Percentiles rank a stretch among this genome's conserved stretches.
Conservation (phyloP, 2,113 vertebrate species). For the Paradoxurus hermaphroditus region DNA sequence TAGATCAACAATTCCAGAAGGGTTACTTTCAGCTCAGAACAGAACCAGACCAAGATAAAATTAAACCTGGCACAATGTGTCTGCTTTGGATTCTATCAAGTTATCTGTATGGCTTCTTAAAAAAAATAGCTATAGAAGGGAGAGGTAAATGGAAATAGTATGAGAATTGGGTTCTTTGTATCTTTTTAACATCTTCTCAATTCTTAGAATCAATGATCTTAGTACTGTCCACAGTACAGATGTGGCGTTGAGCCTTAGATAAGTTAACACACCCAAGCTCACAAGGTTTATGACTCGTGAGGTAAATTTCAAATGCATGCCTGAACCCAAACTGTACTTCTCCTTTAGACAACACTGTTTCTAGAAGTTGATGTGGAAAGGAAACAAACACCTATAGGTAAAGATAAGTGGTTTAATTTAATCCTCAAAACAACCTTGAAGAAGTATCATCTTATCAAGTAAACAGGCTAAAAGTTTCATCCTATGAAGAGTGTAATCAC, state of each 20-base stretch:
- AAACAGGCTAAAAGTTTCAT: neutral
- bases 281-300: neutral
- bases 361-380: neutral
- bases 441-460: neutral
- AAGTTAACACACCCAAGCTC: neutral
- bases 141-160: neutral
- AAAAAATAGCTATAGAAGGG: neutral
- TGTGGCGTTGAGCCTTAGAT: neutral
- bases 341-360: neutral
- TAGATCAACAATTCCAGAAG: neutral
- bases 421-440: neutral
- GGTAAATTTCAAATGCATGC: neutral
- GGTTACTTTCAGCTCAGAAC: neutral
- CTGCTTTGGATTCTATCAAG: neutral
- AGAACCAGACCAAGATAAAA: neutral
- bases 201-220: neutral
- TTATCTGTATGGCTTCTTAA: neutral
- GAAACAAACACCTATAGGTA: neutral
- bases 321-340: neutral
- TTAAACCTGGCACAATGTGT: neutral
- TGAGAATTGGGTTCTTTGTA: neutral
- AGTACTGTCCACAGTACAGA: neutral
- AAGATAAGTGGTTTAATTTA: neutral
- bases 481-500: neutral
- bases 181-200: neutral